Base-by-base conservation (phyloP, 1,140 invertebrate genomes). In the Aphelinus atriplicis region DNA sequence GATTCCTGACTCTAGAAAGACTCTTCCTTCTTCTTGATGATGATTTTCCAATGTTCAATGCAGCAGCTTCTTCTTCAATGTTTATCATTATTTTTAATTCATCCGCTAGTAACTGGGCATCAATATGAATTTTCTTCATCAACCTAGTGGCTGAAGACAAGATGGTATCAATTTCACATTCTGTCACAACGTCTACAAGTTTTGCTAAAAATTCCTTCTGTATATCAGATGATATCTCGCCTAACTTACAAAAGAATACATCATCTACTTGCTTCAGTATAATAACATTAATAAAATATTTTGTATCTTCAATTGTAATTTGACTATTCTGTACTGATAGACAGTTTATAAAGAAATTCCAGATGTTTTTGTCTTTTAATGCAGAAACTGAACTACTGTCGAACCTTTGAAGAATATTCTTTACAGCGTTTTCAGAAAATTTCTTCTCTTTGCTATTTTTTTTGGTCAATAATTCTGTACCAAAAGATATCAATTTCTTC, bases 121-220 rank as follows among this genome's bases (percentile, higher is more conserved):
- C 89, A 42, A 95, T 84, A 78, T 90, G 86, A 66, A 96, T 92
- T 77, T 91, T 91, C 81, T 93, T 94, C 55, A 95, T 90, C 1
- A 91, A 83, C 79, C 91, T 92, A 57, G 90, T 90, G 0, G 91
- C 90, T 0, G 86, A 81, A 55, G 90, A 88, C 6, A 91, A 86
- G 4, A 94, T 90, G 26, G 82, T 86, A n/a, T 79, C 80, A 0
- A 84, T 75, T 6, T 88, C 85, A 50, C 84, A 87, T 26, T 88
- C 83, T 0, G 85, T 86, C 2, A 85, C 81, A 6, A 87, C 82
- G 55, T 86, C 84, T 1, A 89, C 64, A 2, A 89, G 71, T 53
- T 85, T 84, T 3, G 73, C 63, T 0, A 89, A 66, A 5, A 89
- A 80, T 56, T 81, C 85, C 67, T 80, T 78, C 50, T 88, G 81